Evolutionary conservation across 2,113 vertebrate genomes (phyloP).

Genomic region (Canis aureus): DNA sequence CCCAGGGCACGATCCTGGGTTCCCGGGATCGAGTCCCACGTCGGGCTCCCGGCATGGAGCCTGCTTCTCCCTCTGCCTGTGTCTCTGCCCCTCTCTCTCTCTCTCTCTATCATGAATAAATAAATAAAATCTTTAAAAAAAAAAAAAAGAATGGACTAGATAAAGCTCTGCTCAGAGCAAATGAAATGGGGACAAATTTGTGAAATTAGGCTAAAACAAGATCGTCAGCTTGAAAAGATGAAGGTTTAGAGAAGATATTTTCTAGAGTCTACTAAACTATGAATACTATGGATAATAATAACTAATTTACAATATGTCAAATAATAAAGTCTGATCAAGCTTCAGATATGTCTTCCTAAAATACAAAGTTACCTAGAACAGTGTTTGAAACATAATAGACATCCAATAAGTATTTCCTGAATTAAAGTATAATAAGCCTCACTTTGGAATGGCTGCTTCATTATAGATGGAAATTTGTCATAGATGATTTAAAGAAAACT

Average conservation of each 20-base stretch:
- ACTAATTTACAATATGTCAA: neutral
- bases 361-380: neutral
- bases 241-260: neutral
- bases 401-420: conserved; percentile 20
- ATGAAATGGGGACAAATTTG: neutral
- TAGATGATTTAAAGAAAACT: neutral
- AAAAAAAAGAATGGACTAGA: neutral
- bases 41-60: too few relatives aligned
- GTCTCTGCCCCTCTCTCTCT: too few relatives aligned
- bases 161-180: neutral
- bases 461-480: neutral
- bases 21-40: too few relatives aligned
- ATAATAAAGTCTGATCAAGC: neutral
- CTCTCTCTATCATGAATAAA: too few relatives aligned
- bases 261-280: neutral
- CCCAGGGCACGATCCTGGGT: too few relatives aligned
- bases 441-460: conserved; percentile 7
- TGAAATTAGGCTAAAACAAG: neutral
- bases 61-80: too few relatives aligned
- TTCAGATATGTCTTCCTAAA: neutral
- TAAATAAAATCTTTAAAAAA: too few relatives aligned
- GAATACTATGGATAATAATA: neutral
- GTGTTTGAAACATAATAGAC: neutral
- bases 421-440: conserved; percentile 10
- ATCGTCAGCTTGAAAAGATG: neutral